These are phyloP conservation scores for Actenoides hombroni DNA, from an alignment of 2,113 vertebrate species.

Conservation along the genomic window DNA sequence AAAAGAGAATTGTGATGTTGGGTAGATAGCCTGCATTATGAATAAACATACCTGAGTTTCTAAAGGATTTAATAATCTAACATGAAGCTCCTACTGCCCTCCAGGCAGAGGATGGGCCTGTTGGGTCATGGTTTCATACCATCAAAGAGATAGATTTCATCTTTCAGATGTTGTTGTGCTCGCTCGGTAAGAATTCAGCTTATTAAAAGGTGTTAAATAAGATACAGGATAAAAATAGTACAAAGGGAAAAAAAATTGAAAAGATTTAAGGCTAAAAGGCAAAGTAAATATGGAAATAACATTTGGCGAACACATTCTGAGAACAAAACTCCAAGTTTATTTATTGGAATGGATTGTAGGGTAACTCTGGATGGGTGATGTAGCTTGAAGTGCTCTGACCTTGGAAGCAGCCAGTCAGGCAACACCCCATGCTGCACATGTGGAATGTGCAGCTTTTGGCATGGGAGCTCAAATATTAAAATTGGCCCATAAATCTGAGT, in stretches of 20 bases:
- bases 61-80: constrained; percentile 55
- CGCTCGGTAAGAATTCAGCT: constrained; percentile 55
- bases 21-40: background rate
- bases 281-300: constrained; percentile 49
- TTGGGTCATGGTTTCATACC: constrained; percentile 65
- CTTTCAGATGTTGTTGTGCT: constrained; percentile 64
- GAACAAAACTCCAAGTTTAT: background rate
- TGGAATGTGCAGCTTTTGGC: constrained; percentile 62
- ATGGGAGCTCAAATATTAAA: constrained; percentile 45
- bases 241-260: background rate
- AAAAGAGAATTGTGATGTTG: constrained; percentile 13
- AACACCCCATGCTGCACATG: background rate
- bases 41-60: constrained; percentile 49
- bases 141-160: constrained; percentile 66
- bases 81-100: constrained; percentile 42
- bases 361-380: background rate
- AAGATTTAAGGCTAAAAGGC: constrained; percentile 29
- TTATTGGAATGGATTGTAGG: background rate
- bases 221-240: constrained; percentile 52
- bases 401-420: background rate
- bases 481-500: constrained; percentile 64
- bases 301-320: constrained; percentile 17
- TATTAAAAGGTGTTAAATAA: constrained; percentile 63
- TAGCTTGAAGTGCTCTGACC: background rate
- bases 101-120: constrained; percentile 59